phyloP scores from a whole-genome alignment of 2,113 vertebrate genomes.

The Cyanoliseus patagonus region DNA sequence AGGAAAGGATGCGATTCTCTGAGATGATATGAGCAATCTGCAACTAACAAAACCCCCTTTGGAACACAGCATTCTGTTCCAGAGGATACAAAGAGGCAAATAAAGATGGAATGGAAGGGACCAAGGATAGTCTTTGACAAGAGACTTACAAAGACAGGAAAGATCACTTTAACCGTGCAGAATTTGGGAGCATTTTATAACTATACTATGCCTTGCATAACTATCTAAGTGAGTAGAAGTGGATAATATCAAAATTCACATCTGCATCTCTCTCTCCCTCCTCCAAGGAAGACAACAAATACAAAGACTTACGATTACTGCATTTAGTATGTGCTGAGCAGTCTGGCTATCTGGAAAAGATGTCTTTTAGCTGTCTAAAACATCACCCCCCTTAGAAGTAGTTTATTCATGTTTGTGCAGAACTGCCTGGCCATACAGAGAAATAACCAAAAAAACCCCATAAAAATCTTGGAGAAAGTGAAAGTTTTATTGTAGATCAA shows the following conservation, averaged over 20 bases:
- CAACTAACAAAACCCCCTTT: background rate
- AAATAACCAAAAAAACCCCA: background rate
- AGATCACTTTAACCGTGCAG: background rate
- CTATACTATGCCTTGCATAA: background rate
- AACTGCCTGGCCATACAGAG: background rate
- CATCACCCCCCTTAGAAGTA: background rate
- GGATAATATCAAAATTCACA: background rate
- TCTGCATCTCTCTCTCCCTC: background rate
- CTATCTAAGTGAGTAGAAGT: background rate
- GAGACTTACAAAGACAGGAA: background rate
- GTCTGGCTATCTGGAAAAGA: background rate
- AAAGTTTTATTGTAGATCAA: background rate
- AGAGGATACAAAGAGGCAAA: background rate
- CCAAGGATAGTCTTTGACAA: background rate
- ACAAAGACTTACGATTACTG: background rate
- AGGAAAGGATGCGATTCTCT: slow-evolving; percentile 1
- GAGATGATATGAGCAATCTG: background rate
- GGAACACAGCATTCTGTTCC: background rate
- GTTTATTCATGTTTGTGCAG: background rate
- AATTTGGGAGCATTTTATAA: background rate
- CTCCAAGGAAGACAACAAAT: background rate
- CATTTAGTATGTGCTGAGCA: fast-evolving
- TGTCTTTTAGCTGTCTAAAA: background rate
- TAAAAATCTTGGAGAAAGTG: background rate
- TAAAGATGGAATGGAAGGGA: background rate